phyloP scores from a whole-genome alignment of 1,140 invertebrate genomes.

The Bombyx mandarina region DNA sequence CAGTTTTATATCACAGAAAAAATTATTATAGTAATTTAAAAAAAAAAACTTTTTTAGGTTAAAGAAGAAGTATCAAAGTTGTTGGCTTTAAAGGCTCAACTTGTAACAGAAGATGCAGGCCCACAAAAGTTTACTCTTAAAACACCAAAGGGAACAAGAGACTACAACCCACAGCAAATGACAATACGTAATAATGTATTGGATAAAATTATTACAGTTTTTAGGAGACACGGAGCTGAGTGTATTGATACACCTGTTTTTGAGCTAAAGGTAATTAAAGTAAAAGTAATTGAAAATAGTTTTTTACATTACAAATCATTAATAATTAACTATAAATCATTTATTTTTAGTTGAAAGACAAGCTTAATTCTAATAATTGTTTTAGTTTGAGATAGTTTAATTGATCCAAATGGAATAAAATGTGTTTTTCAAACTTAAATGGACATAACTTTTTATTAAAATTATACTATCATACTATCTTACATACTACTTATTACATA shows the following conservation, averaged over 20 bases:
- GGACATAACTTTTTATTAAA: too few species aligned
- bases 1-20: too few species aligned
- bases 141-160: conserved; percentile 96
- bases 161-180: conserved; percentile 97
- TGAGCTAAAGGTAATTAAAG: conserved; percentile 90
- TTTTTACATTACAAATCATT: conserved; percentile 2
- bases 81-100: conserved; percentile 82
- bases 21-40: background rate
- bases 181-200: conserved; percentile 90
- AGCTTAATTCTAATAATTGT: too few species aligned
- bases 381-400: too few species aligned
- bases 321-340: background rate
- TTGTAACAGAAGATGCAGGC: conserved; percentile 71
- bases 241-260: conserved; percentile 99
- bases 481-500: background rate
- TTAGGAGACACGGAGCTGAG: conserved; percentile 98
- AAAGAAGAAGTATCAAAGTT: conserved; percentile 86
- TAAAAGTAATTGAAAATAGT: background rate
- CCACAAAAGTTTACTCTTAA: conserved; percentile 88
- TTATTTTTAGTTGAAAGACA: background rate
- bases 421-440: too few species aligned
- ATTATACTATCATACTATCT: background rate
- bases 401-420: too few species aligned
- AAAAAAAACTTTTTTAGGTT: conserved; percentile 27
- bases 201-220: conserved; percentile 89